Base-by-base conservation (phyloP, 2,888 invertebrate species). In the Hyppa rectilinea region DNA sequence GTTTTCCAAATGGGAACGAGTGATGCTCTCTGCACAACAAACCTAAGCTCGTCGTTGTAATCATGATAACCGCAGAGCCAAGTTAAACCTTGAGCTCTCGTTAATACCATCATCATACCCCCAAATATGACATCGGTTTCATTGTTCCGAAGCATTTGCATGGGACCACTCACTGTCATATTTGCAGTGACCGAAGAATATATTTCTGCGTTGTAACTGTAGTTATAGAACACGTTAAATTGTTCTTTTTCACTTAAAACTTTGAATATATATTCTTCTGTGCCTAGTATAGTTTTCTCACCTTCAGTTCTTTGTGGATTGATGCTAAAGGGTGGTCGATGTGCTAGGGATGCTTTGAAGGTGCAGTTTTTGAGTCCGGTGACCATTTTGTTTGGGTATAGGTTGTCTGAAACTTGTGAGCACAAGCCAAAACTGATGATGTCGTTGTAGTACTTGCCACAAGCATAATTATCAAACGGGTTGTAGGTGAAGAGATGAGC, bases 401-500 rank as follows among this genome's bases (percentile, higher is more conserved):
- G 71, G 56, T 87, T 56, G 1, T 68, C 40, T 0, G 78, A 65
- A 17, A 75, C 12, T n/a, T 80, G 60, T 20, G 71, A 75, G 73
- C 94, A 94, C 64, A 85, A 78, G 10, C 94, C 94, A 4, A 85
- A 81, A 40, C 82, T 70, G 29, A 89, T 88, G 17, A 94, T 74
- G 38, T 83, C 75, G 4, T 83, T 80, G 67, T 90, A 93, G 50
- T 88, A 86, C 65, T 87, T 89, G n/a, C 94, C 94, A 61, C 94
- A 94, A 0, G 88, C 88, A 60, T 87, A 90, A 55, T 93, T 90
- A 65, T 91, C 89, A 53, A 87, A 93, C 0, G 93, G 91, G 75
- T 94, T 90, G 74, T 92, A 94, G 1, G 91, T 87, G 69, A 89
- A 93, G 20, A 93, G 52, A 3, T 90, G 76, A 10, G 84, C 81